Conservation (phyloP, 1,140 invertebrate species). For the Heterodera carotae region DNA sequence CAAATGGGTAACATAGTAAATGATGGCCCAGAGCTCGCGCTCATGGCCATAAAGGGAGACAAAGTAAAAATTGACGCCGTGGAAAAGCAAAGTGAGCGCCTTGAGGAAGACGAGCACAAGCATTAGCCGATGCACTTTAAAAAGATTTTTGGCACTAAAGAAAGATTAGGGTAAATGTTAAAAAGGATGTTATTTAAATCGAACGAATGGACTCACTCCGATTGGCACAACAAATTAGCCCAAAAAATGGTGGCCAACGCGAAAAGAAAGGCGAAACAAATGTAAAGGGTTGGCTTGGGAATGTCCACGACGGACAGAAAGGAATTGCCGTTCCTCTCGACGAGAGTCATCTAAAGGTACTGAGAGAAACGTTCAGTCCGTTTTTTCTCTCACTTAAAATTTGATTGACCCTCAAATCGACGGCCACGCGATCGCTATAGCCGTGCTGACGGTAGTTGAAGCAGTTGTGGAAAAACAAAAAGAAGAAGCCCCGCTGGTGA, state of each 20-base stretch:
- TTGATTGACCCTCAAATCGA: slow-evolving; percentile 55
- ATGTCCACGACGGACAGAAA: slow-evolving; percentile 96
- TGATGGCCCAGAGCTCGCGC: slow-evolving; percentile 91
- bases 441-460: slow-evolving; percentile 73
- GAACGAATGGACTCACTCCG: slow-evolving; percentile 71
- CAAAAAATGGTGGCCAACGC: slow-evolving; percentile 85
- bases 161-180: neutral
- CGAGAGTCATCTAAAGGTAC: slow-evolving; percentile 75
- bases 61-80: slow-evolving; percentile 94
- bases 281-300: slow-evolving; percentile 87
- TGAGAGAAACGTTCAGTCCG: slow-evolving; percentile 38
- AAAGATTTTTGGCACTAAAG: slow-evolving; percentile 75
- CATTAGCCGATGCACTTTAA: slow-evolving; percentile 97
- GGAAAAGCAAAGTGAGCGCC: slow-evolving; percentile 86
- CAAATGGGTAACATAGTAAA: slow-evolving; percentile 94
- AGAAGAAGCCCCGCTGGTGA: slow-evolving; percentile 87
- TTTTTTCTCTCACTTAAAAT: slow-evolving; percentile 21
- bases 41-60: slow-evolving; percentile 90
- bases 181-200: slow-evolving; percentile 24
- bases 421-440: slow-evolving; percentile 59
- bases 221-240: slow-evolving; percentile 83
- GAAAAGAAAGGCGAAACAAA: slow-evolving; percentile 86
- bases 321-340: slow-evolving; percentile 78
- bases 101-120: slow-evolving; percentile 86
- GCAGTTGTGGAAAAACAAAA: slow-evolving; percentile 93